These are phyloP conservation scores for Coenonympha glycerion DNA, from an alignment of 2,888 invertebrate genomes.

Conservation along the genomic window DNA sequence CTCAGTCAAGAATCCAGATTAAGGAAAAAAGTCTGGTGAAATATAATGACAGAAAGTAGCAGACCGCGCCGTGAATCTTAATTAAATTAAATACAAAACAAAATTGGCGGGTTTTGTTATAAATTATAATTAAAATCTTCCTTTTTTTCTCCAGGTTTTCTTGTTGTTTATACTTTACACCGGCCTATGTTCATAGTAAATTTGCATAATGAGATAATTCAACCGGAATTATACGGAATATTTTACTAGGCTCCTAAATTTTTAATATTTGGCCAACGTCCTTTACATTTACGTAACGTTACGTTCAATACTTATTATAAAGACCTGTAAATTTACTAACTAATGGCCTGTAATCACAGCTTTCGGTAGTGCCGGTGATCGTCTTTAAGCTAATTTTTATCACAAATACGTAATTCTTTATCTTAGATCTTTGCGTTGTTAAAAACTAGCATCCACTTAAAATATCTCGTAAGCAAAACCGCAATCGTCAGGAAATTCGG, in stretches of 20 bases:
- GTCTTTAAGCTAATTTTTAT: too few relatives aligned
- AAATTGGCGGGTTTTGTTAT: not conserved
- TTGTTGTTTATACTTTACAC: not conserved
- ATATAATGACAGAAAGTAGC: not conserved
- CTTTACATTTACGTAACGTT: too few relatives aligned
- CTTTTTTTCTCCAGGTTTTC: not conserved
- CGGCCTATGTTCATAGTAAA: too few relatives aligned
- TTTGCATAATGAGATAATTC: too few relatives aligned
- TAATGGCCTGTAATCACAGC: too few relatives aligned
- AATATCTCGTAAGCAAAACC: not conserved
- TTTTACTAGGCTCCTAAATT: too few relatives aligned
- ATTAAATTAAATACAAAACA: constrained; percentile 4
- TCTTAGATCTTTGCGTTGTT: not conserved
- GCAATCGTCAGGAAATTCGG: not conserved
- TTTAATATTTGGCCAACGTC: too few relatives aligned
- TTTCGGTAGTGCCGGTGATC: too few relatives aligned
- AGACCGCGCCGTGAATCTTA: not conserved
- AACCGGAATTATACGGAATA: too few relatives aligned
- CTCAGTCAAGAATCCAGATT: not conserved
- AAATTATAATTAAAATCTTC: constrained; percentile 4
- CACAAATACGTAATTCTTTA: not conserved
- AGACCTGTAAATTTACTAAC: too few relatives aligned
- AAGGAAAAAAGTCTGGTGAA: not conserved
- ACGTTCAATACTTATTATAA: too few relatives aligned
- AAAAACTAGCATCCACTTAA: not conserved